Evolutionary conservation across 2,797 vertebrate species (phyloP).

Genomic region (Arremon brunneinucha): DNA sequence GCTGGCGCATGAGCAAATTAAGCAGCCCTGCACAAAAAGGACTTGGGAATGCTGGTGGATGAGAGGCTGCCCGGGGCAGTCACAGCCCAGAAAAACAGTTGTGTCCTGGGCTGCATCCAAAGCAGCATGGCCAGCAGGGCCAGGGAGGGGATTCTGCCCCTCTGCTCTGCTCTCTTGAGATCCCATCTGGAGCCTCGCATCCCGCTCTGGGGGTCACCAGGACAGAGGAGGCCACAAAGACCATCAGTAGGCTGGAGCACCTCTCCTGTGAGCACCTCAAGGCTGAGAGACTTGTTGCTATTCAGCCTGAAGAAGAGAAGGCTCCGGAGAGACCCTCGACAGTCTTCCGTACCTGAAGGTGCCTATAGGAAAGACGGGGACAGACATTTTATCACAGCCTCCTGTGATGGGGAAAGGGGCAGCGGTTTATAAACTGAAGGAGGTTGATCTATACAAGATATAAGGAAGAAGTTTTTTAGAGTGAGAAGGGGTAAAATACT

Average conservation of each 20-base stretch:
- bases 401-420: neutral
- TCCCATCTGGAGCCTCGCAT: too few relatives aligned
- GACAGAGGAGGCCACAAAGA: neutral
- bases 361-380: neutral
- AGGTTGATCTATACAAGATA: accelerated
- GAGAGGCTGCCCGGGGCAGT: neutral
- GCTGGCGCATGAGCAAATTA: neutral
- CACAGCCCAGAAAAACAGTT: neutral
- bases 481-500: neutral
- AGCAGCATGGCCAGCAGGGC: accelerated
- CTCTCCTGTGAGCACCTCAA: neutral
- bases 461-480: neutral
- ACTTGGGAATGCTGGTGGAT: neutral
- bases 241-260: neutral
- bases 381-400: neutral
- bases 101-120: neutral
- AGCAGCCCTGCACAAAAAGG: neutral
- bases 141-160: neutral
- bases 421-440: neutral
- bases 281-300: neutral
- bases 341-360: neutral
- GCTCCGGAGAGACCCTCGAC: neutral
- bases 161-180: neutral
- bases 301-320: neutral
- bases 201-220: neutral